phyloP scores from a whole-genome alignment of 1,140 invertebrate species.

The Bradysia coprophila region DNA sequence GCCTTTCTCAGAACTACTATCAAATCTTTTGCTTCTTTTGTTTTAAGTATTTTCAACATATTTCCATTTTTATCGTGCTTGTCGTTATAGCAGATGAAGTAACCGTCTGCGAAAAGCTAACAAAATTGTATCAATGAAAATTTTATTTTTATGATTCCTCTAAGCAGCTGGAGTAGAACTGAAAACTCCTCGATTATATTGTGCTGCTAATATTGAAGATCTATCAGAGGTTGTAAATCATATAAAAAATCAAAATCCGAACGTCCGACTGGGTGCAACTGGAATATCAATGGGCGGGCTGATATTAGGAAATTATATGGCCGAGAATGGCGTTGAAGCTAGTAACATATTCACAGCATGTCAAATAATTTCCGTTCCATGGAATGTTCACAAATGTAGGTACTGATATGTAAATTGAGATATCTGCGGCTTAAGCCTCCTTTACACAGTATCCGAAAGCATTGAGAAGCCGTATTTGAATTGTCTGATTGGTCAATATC shows the following conservation, averaged over 20 bases:
- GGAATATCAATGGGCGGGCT: conserved; percentile 70
- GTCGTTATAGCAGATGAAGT: no score
- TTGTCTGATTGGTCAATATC: conserved; percentile 51
- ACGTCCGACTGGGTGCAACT: conserved; percentile 46
- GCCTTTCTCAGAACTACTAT: conserved; percentile 24
- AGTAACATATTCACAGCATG: conserved; percentile 39
- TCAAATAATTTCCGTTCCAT: conserved; percentile 65
- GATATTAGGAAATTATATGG: conserved; percentile 57
- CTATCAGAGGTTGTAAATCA: conserved; percentile 54
- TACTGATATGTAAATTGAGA: no score
- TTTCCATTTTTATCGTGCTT: no score
- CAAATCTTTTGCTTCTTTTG: background rate
- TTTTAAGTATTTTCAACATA: background rate
- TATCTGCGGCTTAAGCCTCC: no score
- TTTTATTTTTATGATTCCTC: no score
- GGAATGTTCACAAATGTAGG: conserved; percentile 51
- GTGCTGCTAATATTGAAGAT: conserved; percentile 65
- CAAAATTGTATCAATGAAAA: no score
- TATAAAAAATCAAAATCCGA: conserved; percentile 38
- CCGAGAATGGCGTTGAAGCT: conserved; percentile 34
- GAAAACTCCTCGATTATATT: conserved; percentile 71
- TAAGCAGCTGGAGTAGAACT: no score
- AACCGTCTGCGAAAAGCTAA: no score
- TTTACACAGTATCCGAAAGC: conserved; percentile 42
- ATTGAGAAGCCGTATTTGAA: conserved; percentile 62